phyloP scores from a whole-genome alignment of 2,797 vertebrate genomes.

The Sebastes baramenuke region DNA sequence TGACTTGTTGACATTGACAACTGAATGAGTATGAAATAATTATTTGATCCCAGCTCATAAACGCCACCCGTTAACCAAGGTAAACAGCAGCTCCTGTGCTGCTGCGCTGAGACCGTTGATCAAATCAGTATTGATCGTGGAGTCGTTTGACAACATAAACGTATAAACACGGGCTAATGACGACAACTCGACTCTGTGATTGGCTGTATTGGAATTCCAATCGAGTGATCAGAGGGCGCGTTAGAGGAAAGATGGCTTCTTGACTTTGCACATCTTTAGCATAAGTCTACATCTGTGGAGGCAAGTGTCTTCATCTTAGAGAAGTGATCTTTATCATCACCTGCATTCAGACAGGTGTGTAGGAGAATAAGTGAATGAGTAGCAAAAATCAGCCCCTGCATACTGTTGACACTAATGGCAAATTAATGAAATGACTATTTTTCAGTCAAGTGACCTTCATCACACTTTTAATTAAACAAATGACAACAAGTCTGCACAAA shows the following conservation, averaged over 20 bases:
- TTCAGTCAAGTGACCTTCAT: not conserved
- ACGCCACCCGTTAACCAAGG: not conserved
- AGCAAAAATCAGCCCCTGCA: not conserved
- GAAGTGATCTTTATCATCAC: not conserved
- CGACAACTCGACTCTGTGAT: not conserved
- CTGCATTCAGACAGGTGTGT: not conserved
- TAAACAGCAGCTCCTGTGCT: slow-evolving; percentile 17
- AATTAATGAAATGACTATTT: not conserved
- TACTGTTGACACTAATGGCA: not conserved
- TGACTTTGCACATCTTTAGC: not conserved
- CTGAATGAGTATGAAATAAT: not conserved
- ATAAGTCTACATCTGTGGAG: not conserved
- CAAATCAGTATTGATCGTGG: slow-evolving; percentile 21
- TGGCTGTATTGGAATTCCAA: not conserved
- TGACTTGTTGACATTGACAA: not conserved
- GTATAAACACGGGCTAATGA: slow-evolving; percentile 1
- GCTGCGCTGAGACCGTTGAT: not conserved
- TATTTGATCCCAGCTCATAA: not conserved
- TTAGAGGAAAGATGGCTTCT: not conserved
- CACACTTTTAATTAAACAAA: not conserved
- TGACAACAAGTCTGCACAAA: not conserved
- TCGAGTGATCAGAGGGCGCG: not conserved
- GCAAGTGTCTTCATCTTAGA: not conserved
- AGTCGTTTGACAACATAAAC: not conserved
- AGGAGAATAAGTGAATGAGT: not conserved